These are phyloP conservation scores for Planococcus citri DNA, from an alignment of 1,140 invertebrate species.

Conservation along the genomic window DNA sequence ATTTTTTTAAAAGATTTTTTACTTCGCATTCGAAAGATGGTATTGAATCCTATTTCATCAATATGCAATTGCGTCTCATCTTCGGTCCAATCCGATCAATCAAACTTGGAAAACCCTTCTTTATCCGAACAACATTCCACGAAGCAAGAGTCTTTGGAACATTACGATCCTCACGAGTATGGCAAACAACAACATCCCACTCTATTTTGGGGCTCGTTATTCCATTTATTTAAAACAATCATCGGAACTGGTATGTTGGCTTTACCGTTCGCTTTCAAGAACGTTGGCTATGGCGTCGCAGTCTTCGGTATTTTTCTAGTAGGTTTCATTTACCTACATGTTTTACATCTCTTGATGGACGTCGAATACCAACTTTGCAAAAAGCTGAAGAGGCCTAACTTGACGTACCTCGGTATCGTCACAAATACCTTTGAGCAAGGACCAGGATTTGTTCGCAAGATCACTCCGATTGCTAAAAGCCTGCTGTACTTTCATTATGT, in stretches of 20 bases:
- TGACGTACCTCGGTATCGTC: slow-evolving; percentile 51
- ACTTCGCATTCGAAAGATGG: too few relatives aligned
- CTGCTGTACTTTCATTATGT: slow-evolving; percentile 1
- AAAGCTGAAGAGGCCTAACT: slow-evolving; percentile 38
- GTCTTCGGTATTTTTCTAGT: slow-evolving; percentile 31
- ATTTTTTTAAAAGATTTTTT: too few relatives aligned
- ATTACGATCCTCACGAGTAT: not conserved
- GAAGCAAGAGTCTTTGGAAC: not conserved
- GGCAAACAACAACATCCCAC: not conserved
- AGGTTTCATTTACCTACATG: slow-evolving; percentile 22
- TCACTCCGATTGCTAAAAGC: slow-evolving; percentile 33
- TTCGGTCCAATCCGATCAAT: too few relatives aligned
- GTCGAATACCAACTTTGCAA: slow-evolving; percentile 40
- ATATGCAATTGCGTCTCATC: too few relatives aligned
- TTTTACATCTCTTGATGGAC: not conserved
- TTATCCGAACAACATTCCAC: too few relatives aligned
- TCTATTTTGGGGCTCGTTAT: slow-evolving; percentile 30
- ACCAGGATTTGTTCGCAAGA: slow-evolving; percentile 38
- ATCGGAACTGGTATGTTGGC: slow-evolving; percentile 44
- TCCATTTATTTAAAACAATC: slow-evolving; percentile 37
- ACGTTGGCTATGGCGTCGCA: slow-evolving; percentile 38
- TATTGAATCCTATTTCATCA: too few relatives aligned
- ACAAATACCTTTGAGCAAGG: slow-evolving; percentile 44
- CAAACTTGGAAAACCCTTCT: too few relatives aligned
- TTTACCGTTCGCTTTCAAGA: slow-evolving; percentile 39